phyloP scores from a whole-genome alignment of 2,797 vertebrate species.

The Acanthurus lineatus region DNA sequence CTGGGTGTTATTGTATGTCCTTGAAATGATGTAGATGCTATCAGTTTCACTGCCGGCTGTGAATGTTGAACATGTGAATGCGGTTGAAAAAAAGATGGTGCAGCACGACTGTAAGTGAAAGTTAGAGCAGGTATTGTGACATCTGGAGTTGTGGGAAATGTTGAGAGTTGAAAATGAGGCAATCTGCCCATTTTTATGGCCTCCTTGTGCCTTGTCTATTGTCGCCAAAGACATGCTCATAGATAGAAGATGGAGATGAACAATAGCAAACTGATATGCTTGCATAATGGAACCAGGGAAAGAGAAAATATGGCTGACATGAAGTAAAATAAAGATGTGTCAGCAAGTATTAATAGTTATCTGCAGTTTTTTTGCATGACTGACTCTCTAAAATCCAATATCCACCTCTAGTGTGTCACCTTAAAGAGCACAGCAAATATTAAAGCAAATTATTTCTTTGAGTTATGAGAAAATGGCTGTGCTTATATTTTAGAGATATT shows the following conservation, averaged over 20 bases:
- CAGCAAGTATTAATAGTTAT: conserved; percentile 38
- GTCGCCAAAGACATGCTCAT: neutral
- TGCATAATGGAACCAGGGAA: conserved; percentile 25
- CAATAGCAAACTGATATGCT: conserved; percentile 42
- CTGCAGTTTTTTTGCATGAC: conserved; percentile 11
- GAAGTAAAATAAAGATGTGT: conserved; percentile 44
- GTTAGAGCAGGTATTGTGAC: conserved; percentile 27
- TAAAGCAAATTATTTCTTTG: conserved; percentile 2
- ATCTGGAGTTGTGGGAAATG: conserved; percentile 26
- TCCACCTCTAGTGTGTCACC: neutral
- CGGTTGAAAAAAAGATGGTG: conserved; percentile 34
- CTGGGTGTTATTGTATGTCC: conserved; percentile 78
- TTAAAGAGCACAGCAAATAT: conserved; percentile 5
- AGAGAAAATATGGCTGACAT: conserved; percentile 41
- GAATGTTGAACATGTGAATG: conserved; percentile 66
- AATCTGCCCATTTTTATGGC: conserved; percentile 23
- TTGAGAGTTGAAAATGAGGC: conserved; percentile 40
- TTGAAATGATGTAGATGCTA: conserved; percentile 81
- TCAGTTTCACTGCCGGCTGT: conserved; percentile 69
- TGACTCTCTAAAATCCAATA: conserved; percentile 6
- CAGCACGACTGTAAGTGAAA: conserved; percentile 45
- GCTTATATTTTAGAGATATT: conserved; percentile 13
- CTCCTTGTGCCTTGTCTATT: conserved; percentile 30
- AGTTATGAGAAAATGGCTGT: neutral
- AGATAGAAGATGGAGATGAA: conserved; percentile 41